A percentile compares a stretch with the other conserved stretches of the same genome.
These are phyloP conservation scores for Sciurus carolinensis DNA, from an alignment of 2,797 vertebrate species.

Conservation along the genomic window DNA sequence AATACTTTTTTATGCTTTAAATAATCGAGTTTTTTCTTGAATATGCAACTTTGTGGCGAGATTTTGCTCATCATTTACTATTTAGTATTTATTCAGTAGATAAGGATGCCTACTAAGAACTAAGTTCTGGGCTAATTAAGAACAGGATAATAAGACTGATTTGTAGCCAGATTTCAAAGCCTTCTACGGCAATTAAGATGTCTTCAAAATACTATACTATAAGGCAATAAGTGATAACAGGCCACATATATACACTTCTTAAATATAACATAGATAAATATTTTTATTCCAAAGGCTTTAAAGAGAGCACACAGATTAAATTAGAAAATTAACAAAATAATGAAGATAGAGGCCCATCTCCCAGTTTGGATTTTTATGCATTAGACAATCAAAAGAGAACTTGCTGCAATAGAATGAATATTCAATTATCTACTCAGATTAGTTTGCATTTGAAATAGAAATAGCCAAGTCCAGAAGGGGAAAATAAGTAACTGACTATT, in stretches of 20 bases:
- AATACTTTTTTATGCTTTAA: background rate
- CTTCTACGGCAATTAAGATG: background rate
- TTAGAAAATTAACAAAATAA: constrained; percentile 46
- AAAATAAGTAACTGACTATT: constrained; percentile 40
- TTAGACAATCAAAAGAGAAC: background rate
- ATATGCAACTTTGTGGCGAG: constrained; percentile 13
- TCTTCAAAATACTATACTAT: background rate
- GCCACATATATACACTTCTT: background rate
- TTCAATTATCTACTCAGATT: constrained; percentile 20
- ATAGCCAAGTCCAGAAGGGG: constrained; percentile 2
- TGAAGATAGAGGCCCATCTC: background rate
- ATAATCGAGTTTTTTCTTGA: constrained; percentile 29
- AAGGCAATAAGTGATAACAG: background rate
- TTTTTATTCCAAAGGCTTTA: constrained; percentile 43
- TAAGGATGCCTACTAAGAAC: background rate
- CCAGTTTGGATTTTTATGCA: constrained; percentile 26
- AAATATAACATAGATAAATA: constrained; percentile 12
- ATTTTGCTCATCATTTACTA: constrained; percentile 3
- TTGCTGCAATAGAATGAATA: background rate
- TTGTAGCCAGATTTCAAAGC: background rate
- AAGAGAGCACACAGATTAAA: background rate
- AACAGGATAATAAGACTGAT: background rate
- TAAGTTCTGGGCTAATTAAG: background rate
- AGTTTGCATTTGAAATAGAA: constrained; percentile 49
- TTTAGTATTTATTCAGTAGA: constrained; percentile 24